These are phyloP conservation scores for Eulacestoma nigropectus DNA, from an alignment of 2,113 vertebrate species.

Conservation along the genomic window DNA sequence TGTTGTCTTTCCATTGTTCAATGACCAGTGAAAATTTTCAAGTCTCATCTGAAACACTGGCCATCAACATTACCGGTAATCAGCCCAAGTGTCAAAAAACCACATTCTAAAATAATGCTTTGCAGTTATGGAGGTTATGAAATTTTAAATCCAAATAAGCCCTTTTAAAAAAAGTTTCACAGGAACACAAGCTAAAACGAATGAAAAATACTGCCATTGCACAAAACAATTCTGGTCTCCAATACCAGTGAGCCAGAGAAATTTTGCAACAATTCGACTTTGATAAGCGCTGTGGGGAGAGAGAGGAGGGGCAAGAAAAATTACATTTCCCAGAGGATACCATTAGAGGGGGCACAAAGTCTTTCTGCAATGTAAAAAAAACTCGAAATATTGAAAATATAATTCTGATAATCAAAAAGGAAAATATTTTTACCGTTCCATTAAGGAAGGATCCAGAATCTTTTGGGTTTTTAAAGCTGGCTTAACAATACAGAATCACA, in stretches of 20 bases:
- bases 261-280: background rate
- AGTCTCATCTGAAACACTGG: background rate
- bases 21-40: background rate
- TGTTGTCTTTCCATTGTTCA: background rate
- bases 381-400: background rate
- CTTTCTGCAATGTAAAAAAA: background rate
- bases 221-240: background rate
- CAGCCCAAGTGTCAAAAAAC: background rate
- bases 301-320: background rate
- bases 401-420: background rate
- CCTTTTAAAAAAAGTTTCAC: background rate
- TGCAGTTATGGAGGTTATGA: background rate
- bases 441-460: background rate
- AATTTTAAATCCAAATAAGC: background rate
- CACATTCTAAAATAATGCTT: background rate
- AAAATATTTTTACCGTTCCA: background rate
- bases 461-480: background rate
- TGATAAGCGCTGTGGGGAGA: background rate
- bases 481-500: background rate
- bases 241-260: background rate
- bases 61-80: background rate
- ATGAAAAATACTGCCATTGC: background rate
- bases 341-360: slow-evolving; percentile 57
- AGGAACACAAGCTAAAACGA: background rate
- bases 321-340: slow-evolving; percentile 47